Evolutionary conservation across 2,888 invertebrate genomes (phyloP), one percentile per base, ranked within the genome.

Genomic region (Crossocerus cetratus): DNA sequence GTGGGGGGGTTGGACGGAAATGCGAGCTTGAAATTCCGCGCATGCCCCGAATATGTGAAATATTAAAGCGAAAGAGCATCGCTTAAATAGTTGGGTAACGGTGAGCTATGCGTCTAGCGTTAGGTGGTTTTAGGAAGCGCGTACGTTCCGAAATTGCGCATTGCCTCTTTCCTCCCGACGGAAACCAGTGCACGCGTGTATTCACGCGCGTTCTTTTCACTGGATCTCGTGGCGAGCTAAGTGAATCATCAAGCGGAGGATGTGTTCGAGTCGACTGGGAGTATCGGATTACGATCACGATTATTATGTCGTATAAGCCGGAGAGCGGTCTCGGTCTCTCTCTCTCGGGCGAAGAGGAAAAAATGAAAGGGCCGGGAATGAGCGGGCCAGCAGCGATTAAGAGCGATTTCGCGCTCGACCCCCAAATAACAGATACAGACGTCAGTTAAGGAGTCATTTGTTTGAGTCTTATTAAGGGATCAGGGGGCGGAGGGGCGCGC

Each of bases 21-120:
- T 53, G 49, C 65, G 57, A 72, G 77, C 82, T 77, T 64, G 77
- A 77, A 82, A 81, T 81, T 80, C 80, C 77, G 45, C 60, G 68
- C 80, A 70, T 70, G 76, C 69, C 58, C 45, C 54, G 76, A 73
- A 80, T 82, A 72, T 70, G 67, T 69, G 22, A 69, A 62, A 66
- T 65, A 78, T 69, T 68, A 70, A 62, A 64, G 75, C 66, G 67
- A 73, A 70, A 68, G 65, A 68, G 65, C 54, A 64, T 42, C 16
- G 49, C 16, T 49, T 16, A 49, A 49, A 49, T 49, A 49, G 49
- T 49, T 49, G 11, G 49, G 16, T 14, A 49, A 49, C 16, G 16
- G 49, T 32, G 32, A 32, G 32, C 32, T 8, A 32, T 32, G 32
- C 11, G 32, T 32, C 32, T 32, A 32, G 32, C 32, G 32, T 32